Percentiles rank a stretch among this genome's conserved stretches.
Conservation (phyloP, 2,888 invertebrate genomes). For the Tipula confusa region DNA sequence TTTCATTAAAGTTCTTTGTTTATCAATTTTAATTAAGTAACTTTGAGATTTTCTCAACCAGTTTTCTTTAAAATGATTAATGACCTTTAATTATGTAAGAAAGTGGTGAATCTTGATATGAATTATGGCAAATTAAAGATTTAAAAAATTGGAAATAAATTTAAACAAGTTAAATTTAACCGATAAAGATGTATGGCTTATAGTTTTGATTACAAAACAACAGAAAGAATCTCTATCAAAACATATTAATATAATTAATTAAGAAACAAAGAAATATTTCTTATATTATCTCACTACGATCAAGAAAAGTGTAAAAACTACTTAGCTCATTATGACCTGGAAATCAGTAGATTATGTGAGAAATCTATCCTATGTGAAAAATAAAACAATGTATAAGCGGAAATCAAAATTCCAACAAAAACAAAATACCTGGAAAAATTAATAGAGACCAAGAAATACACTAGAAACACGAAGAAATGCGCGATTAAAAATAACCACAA, state of each 20-base stretch:
- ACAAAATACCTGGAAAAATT: not conserved
- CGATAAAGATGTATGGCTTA: too few relatives aligned
- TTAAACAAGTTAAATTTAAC: too few relatives aligned
- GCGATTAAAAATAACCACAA: not conserved
- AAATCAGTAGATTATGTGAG: not conserved
- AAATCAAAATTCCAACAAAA: not conserved
- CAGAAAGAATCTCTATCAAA: not conserved
- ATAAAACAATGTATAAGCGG: not conserved
- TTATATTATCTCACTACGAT: not conserved
- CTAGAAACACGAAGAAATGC: not conserved
- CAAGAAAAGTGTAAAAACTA: not conserved
- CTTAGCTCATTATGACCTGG: not conserved
- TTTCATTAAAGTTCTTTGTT: not conserved
- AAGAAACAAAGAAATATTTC: not conserved
- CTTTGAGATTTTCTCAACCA: not conserved
- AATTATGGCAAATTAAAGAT: too few relatives aligned
- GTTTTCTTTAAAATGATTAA: not conserved
- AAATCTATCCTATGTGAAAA: not conserved
- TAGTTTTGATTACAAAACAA: too few relatives aligned
- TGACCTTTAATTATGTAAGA: conserved; percentile 16
- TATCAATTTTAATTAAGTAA: not conserved
- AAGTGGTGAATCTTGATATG: not conserved
- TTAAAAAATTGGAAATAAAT: too few relatives aligned
- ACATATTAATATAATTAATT: not conserved
- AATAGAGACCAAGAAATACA: not conserved